Evolutionary conservation across 2,888 invertebrate species (phyloP), one percentile per base, ranked within the genome.

Genomic region (Adelognathus sp.): DNA sequence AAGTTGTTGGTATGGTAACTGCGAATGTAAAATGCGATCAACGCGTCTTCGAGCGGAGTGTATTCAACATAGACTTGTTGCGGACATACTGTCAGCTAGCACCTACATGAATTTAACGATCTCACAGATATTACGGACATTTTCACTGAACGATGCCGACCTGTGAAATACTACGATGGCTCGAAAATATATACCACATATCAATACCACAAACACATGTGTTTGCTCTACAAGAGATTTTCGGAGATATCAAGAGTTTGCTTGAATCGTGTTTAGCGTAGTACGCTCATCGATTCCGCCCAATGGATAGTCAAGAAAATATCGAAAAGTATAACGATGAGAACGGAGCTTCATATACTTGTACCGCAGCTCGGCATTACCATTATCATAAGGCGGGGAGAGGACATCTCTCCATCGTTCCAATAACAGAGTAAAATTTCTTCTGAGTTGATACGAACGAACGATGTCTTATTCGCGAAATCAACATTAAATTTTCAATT

Each of bases 1-100:
- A 16, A 61, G 29, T 33, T 44, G 21, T 63, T 52, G 56, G 58
- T 52, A 29, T 46, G 29, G 27, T 50, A 70, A 33, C 70, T 6
- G 41, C 36, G 3, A 56, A 61, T 16, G 21, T 1, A 74, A 52
- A 18, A 3, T 14, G n/a, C 3, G 50, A 14, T 60, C 5, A 14
- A 27, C 11, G 50, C 7, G 39, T 21, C 41, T 18, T 31, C 41
- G 16, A 29, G 27, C 16, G 18, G 36, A 44, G 36, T 9, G 9
- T 36, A n/a, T 1, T 36, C n/a, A 9, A 1, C 3, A 36, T 11
- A 36, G 36, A n/a, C 11, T 11, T 36, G 36, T 36, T 36, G 11
- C 0, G 0, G 3, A 11, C 9, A n/a, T 36, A n/a, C 11, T 36
- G 0, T 0, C 36, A n/a, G 36, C 11, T n/a, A 36, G 3, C 9